Evolutionary conservation across 2,888 invertebrate species (phyloP).

Genomic region (Eudasyphora cyanicolor): DNA sequence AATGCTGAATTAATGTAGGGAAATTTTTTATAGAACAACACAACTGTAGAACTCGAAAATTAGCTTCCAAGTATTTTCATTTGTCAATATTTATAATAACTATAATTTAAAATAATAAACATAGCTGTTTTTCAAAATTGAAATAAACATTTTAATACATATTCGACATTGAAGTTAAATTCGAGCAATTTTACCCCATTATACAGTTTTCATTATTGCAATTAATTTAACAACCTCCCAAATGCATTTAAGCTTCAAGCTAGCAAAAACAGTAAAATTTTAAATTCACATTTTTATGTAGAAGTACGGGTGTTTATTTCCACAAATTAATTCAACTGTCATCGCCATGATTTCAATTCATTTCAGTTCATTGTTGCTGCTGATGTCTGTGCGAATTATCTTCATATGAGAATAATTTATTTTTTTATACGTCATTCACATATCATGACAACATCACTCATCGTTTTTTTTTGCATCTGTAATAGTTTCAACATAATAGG

Average conservation of each 20-base stretch:
- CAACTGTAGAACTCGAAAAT: too few relatives aligned
- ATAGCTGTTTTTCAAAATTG: too few relatives aligned
- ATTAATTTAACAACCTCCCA: not conserved
- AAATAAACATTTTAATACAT: too few relatives aligned
- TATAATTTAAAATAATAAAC: too few relatives aligned
- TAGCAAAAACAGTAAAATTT: not conserved
- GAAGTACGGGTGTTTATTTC: not conserved
- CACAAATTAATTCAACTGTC: conserved; percentile 40
- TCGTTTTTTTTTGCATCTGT: not conserved
- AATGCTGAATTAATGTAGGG: too few relatives aligned
- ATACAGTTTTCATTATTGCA: too few relatives aligned
- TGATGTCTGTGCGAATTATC: not conserved
- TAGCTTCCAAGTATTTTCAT: too few relatives aligned
- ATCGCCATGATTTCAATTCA: conserved; percentile 27
- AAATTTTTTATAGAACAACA: too few relatives aligned
- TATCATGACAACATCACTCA: not conserved
- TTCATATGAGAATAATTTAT: not conserved
- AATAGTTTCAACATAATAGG: not conserved
- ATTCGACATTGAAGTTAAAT: too few relatives aligned
- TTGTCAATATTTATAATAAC: too few relatives aligned
- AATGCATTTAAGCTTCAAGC: not conserved
- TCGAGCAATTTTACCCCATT: too few relatives aligned
- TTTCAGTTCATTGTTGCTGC: not conserved
- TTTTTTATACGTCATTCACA: not conserved
- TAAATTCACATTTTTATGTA: not conserved